A percentile compares a stretch with the other conserved stretches of the same genome.
These are phyloP conservation scores for Hartigia nigra DNA, from an alignment of 2,888 invertebrate genomes.

Conservation along the genomic window DNA sequence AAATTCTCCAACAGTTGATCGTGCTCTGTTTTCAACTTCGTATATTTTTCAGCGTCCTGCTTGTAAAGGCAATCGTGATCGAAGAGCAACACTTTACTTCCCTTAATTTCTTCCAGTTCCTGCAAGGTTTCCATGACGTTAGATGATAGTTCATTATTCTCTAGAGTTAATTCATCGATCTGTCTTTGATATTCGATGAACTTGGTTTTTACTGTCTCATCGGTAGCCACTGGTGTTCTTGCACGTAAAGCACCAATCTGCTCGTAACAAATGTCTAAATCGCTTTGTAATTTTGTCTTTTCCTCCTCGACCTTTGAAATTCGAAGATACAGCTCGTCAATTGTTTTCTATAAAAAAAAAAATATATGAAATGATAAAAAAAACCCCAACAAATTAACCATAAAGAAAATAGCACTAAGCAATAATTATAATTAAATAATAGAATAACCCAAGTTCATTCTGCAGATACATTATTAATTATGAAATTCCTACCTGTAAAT, in stretches of 20 bases:
- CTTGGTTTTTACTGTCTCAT: slow-evolving; percentile 30
- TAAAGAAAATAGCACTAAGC: not conserved
- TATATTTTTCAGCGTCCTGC: slow-evolving; percentile 33
- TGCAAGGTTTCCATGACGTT: slow-evolving; percentile 71
- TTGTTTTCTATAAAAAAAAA: slow-evolving; percentile 32
- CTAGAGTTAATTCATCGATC: slow-evolving; percentile 40
- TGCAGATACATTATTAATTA: not conserved
- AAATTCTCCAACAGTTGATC: slow-evolving; percentile 47
- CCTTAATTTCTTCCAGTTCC: slow-evolving; percentile 48
- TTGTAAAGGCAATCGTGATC: slow-evolving; percentile 51
- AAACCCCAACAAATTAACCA: not conserved
- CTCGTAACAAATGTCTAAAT: slow-evolving; percentile 33
- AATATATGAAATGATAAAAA: not conserved
- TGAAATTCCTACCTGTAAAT: slow-evolving; percentile 32
- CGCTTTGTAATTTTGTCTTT: slow-evolving; percentile 37
- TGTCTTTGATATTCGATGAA: slow-evolving; percentile 33
- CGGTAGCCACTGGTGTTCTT: slow-evolving; percentile 25
- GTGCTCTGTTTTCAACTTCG: slow-evolving; percentile 43
- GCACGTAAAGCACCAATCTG: slow-evolving; percentile 30
- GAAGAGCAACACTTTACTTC: slow-evolving; percentile 39
- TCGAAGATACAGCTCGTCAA: slow-evolving; percentile 41
- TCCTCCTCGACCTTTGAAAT: slow-evolving; percentile 41
- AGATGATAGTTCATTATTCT: slow-evolving; percentile 67
- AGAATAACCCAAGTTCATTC: not conserved
- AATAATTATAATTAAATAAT: not conserved